Conservation (phyloP, 2,888 invertebrate species). For the Cynaeus angustus region DNA sequence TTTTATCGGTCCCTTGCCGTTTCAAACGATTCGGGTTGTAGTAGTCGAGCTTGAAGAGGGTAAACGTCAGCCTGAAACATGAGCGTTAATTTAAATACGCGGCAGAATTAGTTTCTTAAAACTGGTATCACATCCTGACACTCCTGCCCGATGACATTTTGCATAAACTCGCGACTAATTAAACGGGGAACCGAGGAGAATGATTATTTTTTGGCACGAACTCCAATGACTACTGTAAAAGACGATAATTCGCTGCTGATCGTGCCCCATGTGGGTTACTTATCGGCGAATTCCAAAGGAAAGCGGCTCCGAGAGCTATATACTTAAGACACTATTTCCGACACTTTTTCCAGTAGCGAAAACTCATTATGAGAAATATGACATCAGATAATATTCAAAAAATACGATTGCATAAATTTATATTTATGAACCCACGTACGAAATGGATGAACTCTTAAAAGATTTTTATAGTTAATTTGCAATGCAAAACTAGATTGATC, state of each 20-base stretch:
- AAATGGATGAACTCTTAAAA: slow-evolving; percentile 29
- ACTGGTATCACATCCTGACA: slow-evolving; percentile 59
- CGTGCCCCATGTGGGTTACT: slow-evolving; percentile 24
- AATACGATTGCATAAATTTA: slow-evolving; percentile 18
- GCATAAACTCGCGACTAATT: slow-evolving; percentile 57
- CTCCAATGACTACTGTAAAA: slow-evolving; percentile 25
- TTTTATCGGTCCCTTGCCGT: slow-evolving; percentile 32
- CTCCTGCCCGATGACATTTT: slow-evolving; percentile 57
- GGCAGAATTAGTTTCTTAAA: slow-evolving; percentile 59
- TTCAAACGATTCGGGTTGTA: slow-evolving; percentile 32
- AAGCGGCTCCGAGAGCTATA: not conserved
- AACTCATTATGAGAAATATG: slow-evolving; percentile 2
- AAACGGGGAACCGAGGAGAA: slow-evolving; percentile 48
- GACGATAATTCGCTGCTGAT: slow-evolving; percentile 19
- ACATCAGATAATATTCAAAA: slow-evolving; percentile 30
- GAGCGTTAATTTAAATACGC: slow-evolving; percentile 57
- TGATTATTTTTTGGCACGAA: slow-evolving; percentile 57
- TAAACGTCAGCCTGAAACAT: slow-evolving; percentile 47
- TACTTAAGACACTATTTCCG: slow-evolving; percentile 4
- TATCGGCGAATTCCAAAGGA: slow-evolving; percentile 12
- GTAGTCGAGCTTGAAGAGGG: slow-evolving; percentile 44
- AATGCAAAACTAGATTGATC: slow-evolving; percentile 42
- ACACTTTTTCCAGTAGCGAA: slow-evolving; percentile 17
- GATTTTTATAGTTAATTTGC: slow-evolving; percentile 33
- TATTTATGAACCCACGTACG: slow-evolving; percentile 21